Evolutionary conservation across 2,113 vertebrate species (phyloP), one percentile per base, ranked within the genome.

Genomic region (Lagopus muta): DNA sequence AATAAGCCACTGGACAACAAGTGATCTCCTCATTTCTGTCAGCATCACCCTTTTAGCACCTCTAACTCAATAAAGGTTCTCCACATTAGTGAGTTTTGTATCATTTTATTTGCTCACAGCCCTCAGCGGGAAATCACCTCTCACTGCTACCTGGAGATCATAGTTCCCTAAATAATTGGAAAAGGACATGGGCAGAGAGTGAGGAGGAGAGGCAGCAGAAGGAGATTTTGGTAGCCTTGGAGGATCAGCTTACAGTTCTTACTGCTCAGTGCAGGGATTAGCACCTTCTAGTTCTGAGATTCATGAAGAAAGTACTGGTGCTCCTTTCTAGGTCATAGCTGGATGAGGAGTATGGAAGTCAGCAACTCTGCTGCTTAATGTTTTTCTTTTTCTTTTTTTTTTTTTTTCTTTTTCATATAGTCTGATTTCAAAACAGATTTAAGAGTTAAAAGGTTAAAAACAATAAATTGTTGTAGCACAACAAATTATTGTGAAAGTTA

Each of bases 391-490:
- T 30, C 11, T 86, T 86, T 67, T 2, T 52, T 67, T 2, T 52
- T 28, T 54, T 2, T 54, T 54, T 16, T 54, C 27, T 54, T 28
- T 92, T 10, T 5, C 22, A 30, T 38, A 24, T 4, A 36, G n/a
- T 52, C 14, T 58, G 15, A 54, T 70, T 81, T 10, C 12, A 62
- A 42, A 86, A 12, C 67, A 27, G 8, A 57, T 69, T 40, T 28
- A 70, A 45, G 55, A 91, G 14, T 55, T 88, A 54, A 78, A 89
- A 86, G 52, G 38, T 83, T 93, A 92, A 82, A 89, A 92, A 85
- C 1, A 93, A 77, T 79, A 71, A 88, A 82, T 72, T 77, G 18
- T 40, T 89, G 27, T 38, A 91, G 45, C 55, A 64, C n/a, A 76
- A 88, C 0, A 0, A 86, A 71, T 83, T 91, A 50, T 27, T 93